Base-by-base conservation (phyloP, 2,888 invertebrate species). In the Luperina testacea region DNA sequence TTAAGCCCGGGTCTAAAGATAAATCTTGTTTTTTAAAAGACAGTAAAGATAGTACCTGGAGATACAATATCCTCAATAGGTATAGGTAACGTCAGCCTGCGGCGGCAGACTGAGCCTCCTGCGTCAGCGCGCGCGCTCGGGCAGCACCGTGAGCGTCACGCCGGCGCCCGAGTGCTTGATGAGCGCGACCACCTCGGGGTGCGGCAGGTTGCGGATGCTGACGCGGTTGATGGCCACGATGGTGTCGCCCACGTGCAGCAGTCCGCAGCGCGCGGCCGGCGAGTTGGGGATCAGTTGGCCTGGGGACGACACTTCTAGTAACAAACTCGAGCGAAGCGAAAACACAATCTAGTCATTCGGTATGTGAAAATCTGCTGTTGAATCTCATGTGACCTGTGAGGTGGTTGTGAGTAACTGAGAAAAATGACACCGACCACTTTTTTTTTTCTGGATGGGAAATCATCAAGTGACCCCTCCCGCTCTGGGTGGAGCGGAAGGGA, bases 151-250 rank as follows among this genome's bases (percentile, higher is more conserved):
- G 73, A 99, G 97, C 0, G 99, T 98, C 80, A 99, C 99, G 71
- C 98, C 98, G 87, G 98, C 97, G 42, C 99, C 99, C 0, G 99
- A 99, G 93, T 99, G 99, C 95, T 99, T 99, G 92, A 99, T 99
- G 83, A 99, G 97, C 93, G 99, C 99, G 6, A 99, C 99, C 80
- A 99, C 99, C 92, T 99, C 99, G 57, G 99, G 99, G 93, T 99
- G 99, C 88, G 98, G 98, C 94, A 99, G 97, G 92, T 98, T 98
- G 82, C 98, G 98, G 87, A 99, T 99, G 91, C 99, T 98, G 75
- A 98, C 98, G 83, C 98, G 98, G 97, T 99, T 99, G 61, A 99
- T 99, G 71, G 99, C 99, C 72, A 99, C 97, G 86, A 99, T 99
- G 75, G 99, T 98, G 97, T 99, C 99, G 0, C 99, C 99, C 11